Evolutionary conservation across 2,797 vertebrate species (phyloP), one percentile per base, ranked within the genome.

Genomic region (Staurois parvus): DNA sequence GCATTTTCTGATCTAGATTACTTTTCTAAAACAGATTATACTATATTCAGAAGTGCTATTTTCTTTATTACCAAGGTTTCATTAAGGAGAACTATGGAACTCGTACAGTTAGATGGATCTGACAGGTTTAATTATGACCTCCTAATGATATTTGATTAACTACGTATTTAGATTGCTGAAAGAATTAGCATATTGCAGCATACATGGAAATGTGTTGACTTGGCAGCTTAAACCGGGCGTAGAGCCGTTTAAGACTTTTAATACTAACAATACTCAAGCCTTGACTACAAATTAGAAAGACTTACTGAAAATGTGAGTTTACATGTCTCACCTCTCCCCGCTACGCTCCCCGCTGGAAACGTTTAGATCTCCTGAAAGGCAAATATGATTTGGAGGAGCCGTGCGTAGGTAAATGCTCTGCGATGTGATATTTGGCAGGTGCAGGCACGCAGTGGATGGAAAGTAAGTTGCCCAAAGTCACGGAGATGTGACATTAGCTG

Each of bases 211-310:
- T 72, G 56, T 72, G 73, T 52, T 76, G 74, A 84, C 66, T 37
- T 77, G 66, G 75, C 74, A 77, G 66, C 62, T 30, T 19, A 59
- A 70, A 28, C 34, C 26, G 15, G 64, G 40, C 72, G 17, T 80
- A 56, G 48, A 81, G 29, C 68, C 26, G 62, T 83, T 83, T 67
- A 21, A 59, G 75, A 15, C 45, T 17, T 7, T 59, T 84, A 68
- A 78, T 84, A 70, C 32, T 72, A 84, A 79, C 52, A 72, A 73
- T 79, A 30, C 21, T 45, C 45, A 37, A 79, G 76, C 68, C 67
- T 64, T 32, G 24, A 48, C 52, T 84, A 45, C 83, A 84, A 77
- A 84, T 84, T 70, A 77, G 75, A 69, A 72, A 84, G n/a, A 84
- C 26, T 48, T 84, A 62, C 74, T 72, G 75, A 76, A 76, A 76